These are phyloP conservation scores for Chaetodon trifascialis DNA, from an alignment of 2,113 vertebrate genomes.

Conservation along the genomic window DNA sequence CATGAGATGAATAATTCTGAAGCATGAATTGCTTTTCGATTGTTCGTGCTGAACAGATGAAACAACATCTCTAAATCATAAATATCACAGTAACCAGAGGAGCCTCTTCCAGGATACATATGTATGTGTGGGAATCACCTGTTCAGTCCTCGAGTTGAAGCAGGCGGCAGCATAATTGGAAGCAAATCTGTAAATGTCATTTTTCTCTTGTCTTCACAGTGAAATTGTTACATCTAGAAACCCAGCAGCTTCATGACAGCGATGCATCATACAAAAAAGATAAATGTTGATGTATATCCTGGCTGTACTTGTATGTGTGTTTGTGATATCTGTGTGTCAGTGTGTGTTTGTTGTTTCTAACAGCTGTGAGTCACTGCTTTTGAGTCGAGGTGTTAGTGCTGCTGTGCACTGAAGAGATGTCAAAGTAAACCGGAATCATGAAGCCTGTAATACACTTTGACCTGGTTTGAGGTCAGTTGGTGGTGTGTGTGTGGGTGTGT, in stretches of 20 bases:
- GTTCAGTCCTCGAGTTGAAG: neutral
- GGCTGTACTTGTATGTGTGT: neutral
- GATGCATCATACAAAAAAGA: neutral
- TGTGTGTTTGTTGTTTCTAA: neutral
- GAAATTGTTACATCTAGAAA: neutral
- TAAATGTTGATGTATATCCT: neutral
- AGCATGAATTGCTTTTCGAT: neutral
- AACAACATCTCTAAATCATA: neutral
- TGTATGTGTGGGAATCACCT: neutral
- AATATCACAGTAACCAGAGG: neutral
- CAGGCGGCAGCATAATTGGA: neutral
- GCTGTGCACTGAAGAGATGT: neutral
- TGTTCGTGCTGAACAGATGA: neutral
- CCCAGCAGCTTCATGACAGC: too few relatives aligned
- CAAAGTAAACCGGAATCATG: neutral
- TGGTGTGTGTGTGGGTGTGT: neutral
- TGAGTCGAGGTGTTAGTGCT: neutral
- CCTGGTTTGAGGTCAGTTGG: neutral
- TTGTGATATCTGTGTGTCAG: neutral
- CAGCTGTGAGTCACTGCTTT: neutral
- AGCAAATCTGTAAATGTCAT: neutral
- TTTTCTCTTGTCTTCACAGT: neutral
- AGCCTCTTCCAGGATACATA: neutral
- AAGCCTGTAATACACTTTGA: constrained; percentile 5
- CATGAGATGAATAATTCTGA: constrained; percentile 5